Evolutionary conservation across 2,888 invertebrate species (phyloP).

Genomic region (Neria commutata): DNA sequence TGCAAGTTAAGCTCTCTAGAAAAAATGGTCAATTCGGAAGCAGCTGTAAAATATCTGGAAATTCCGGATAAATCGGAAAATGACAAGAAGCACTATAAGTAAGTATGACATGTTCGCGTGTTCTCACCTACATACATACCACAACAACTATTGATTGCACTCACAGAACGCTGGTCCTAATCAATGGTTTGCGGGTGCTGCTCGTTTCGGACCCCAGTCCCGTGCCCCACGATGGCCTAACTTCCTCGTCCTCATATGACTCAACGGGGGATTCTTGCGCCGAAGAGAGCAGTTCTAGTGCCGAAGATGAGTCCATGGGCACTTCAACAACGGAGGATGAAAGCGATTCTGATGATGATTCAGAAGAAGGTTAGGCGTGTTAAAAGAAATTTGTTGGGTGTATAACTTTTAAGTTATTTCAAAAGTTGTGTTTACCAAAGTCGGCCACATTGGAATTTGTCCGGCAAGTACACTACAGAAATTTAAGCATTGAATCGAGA

Average conservation of each 20-base stretch:
- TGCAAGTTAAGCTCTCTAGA: too few relatives aligned
- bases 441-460: too few relatives aligned
- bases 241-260: slow-evolving; percentile 46
- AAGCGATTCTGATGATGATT: slow-evolving; percentile 27
- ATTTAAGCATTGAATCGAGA: too few relatives aligned
- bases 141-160: background rate
- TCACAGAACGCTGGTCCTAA: slow-evolving; percentile 68
- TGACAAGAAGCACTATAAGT: slow-evolving; percentile 82
- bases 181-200: slow-evolving; percentile 75
- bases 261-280: slow-evolving; percentile 42
- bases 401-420: too few relatives aligned
- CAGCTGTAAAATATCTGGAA: slow-evolving; percentile 57
- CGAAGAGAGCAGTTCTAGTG: slow-evolving; percentile 34
- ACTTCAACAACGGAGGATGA: slow-evolving; percentile 34
- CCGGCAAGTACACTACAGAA: too few relatives aligned
- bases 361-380: slow-evolving; percentile 37
- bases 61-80: slow-evolving; percentile 75
- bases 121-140: background rate
- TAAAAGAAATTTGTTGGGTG: too few relatives aligned
- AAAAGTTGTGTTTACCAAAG: too few relatives aligned
- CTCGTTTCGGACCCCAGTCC: slow-evolving; percentile 71
- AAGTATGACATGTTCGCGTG: slow-evolving; percentile 18
- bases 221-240: slow-evolving; percentile 51
- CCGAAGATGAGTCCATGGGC: slow-evolving; percentile 36
- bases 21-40: slow-evolving; percentile 33